Evolutionary conservation across 2,113 vertebrate species (phyloP).

Genomic region (Acrocephalus kingi): DNA sequence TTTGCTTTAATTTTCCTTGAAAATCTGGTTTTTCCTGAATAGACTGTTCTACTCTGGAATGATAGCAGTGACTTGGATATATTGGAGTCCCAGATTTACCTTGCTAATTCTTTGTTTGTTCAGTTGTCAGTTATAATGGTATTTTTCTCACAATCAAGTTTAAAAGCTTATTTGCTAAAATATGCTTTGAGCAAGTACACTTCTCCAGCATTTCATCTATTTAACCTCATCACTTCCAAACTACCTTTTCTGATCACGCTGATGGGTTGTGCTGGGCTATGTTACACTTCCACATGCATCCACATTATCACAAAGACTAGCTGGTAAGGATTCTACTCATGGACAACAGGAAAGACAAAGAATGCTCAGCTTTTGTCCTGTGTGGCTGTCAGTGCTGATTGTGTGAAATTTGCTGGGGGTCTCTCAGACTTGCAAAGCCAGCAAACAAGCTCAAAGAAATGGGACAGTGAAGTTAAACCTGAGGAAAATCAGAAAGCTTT

Average conservation of each 20-base stretch:
- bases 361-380: neutral
- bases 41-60: neutral
- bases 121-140: neutral
- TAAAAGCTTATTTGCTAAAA: neutral
- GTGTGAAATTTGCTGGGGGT: neutral
- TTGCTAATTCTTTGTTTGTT: conserved; percentile 39
- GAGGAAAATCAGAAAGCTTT: neutral
- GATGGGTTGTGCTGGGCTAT: neutral
- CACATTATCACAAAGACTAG: neutral
- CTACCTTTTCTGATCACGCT: neutral
- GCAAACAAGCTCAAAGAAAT: neutral
- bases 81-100: neutral
- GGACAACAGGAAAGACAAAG: neutral
- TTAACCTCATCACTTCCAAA: neutral
- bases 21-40: neutral
- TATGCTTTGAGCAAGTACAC: neutral
- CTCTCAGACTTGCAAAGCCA: neutral
- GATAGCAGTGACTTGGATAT: neutral
- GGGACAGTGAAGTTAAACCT: neutral
- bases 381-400: neutral
- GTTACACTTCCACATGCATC: neutral
- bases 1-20: neutral
- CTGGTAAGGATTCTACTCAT: neutral
- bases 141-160: neutral
- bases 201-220: neutral